Percentiles rank a stretch among this genome's conserved stretches.
Conservation (phyloP, 2,797 vertebrate species). For the Pseudopleuronectes americanus region DNA sequence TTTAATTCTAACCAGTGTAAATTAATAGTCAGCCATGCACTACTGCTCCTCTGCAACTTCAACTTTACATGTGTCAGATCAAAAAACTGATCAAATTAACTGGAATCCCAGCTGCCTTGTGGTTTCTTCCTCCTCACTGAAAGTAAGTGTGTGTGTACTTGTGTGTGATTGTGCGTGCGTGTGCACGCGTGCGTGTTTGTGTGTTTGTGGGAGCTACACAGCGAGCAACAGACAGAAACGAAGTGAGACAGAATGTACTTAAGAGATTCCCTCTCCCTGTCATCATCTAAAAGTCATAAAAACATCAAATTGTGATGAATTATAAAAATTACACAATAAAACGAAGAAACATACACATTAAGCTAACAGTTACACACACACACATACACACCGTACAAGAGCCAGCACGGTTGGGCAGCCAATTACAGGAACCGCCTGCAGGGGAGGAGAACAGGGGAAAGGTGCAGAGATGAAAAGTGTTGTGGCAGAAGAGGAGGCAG, state of each 20-base stretch:
- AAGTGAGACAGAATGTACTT: neutral
- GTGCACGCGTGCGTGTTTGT: neutral
- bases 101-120: no score
- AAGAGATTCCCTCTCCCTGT: conserved; percentile 10
- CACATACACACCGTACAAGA: conserved; percentile 3
- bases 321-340: conserved; percentile 27
- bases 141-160: no score
- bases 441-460: conserved; percentile 42
- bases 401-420: conserved; percentile 48
- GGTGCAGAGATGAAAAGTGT: conserved; percentile 50
- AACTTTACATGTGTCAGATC: neutral
- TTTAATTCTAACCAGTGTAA: neutral
- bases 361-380: neutral
- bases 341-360: neutral
- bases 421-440: conserved; percentile 63
- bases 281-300: conserved; percentile 43
- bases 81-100: neutral
- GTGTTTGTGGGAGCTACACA: neutral
- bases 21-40: neutral
- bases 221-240: neutral
- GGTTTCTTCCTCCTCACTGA: no score
- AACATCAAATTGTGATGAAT: conserved; percentile 29
- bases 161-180: neutral
- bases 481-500: conserved; percentile 33
- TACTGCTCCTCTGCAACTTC: neutral